phyloP scores from a whole-genome alignment of 2,113 vertebrate genomes.

The Pampusana beccarii region DNA sequence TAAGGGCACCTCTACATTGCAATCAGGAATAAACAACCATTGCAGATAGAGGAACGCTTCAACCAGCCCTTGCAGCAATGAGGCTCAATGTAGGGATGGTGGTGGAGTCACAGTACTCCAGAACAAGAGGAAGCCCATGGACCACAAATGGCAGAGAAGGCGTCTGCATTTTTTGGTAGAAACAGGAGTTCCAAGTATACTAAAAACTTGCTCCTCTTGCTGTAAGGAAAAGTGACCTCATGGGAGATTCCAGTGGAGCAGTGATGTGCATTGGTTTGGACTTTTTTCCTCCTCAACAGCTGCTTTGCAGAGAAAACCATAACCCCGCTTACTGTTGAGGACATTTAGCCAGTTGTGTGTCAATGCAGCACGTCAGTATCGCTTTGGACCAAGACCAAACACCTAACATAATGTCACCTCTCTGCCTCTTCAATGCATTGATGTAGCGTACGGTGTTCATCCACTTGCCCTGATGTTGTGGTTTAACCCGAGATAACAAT shows the following conservation, averaged over 20 bases:
- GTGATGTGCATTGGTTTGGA: not conserved
- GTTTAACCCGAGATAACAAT: too few relatives aligned
- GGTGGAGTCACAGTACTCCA: not conserved
- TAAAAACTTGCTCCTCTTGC: not conserved
- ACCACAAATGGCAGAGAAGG: not conserved
- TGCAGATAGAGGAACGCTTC: not conserved
- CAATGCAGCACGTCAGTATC: not conserved
- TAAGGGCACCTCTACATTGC: not conserved
- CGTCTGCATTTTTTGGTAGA: not conserved
- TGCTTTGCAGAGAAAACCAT: not conserved
- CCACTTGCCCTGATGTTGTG: not conserved
- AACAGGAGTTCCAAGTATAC: not conserved
- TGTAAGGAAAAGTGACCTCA: not conserved
- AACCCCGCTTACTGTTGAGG: not conserved
- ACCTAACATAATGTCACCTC: not conserved
- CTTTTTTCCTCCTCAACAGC: not conserved
- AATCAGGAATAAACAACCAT: not conserved
- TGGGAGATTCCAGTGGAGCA: not conserved
- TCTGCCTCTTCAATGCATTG: conserved; percentile 11
- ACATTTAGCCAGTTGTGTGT: not conserved
- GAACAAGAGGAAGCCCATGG: not conserved
- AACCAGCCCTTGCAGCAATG: not conserved
- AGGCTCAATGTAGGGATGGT: not conserved
- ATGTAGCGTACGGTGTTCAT: not conserved
- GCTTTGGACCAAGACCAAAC: conserved; percentile 1